phyloP scores from a whole-genome alignment of 30 jellyfish, hydroid and myxozoan species.

The Chrysaora quinquecirrha region DNA sequence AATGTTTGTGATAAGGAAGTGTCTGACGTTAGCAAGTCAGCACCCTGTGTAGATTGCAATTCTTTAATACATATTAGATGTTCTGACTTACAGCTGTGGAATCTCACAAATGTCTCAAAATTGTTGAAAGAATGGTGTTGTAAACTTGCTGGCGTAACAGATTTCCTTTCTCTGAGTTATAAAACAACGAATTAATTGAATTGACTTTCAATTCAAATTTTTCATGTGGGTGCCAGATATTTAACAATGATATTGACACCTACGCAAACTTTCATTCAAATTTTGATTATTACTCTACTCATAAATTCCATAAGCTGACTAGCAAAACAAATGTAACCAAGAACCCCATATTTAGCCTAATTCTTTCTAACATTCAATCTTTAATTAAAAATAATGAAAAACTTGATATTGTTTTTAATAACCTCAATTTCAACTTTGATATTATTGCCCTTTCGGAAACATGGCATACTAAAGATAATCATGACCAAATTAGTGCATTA shows the following conservation, averaged over 20 bases:
- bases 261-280: slow-evolving; percentile 15
- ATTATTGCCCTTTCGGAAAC: slow-evolving; percentile 33
- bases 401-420: background rate
- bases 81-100: slow-evolving; percentile 12
- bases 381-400: background rate
- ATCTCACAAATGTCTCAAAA: slow-evolving; percentile 11
- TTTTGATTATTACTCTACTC: slow-evolving; percentile 12
- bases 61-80: slow-evolving; percentile 15
- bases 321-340: background rate
- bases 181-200: slow-evolving; percentile 1
- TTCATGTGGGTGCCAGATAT: slow-evolving; percentile 28
- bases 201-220: slow-evolving; percentile 14
- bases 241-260: slow-evolving; percentile 13
- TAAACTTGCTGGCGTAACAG: slow-evolving; percentile 13
- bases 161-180: slow-evolving; percentile 6
- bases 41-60: slow-evolving; percentile 20
- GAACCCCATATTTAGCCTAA: slow-evolving; percentile 14
- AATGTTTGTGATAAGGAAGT: slow-evolving; percentile 12
- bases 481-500: slow-evolving; percentile 2
- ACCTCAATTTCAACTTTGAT: slow-evolving; percentile 23
- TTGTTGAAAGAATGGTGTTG: slow-evolving; percentile 5
- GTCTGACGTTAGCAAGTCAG: slow-evolving; percentile 18
- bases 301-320: slow-evolving; percentile 14
- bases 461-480: slow-evolving; percentile 21
- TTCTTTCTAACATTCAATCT: slow-evolving; percentile 13